A percentile compares a stretch with the other conserved stretches of the same genome.
These are phyloP conservation scores for Nephrocerus scutellatus DNA, from an alignment of 2,888 invertebrate species.

Conservation along the genomic window DNA sequence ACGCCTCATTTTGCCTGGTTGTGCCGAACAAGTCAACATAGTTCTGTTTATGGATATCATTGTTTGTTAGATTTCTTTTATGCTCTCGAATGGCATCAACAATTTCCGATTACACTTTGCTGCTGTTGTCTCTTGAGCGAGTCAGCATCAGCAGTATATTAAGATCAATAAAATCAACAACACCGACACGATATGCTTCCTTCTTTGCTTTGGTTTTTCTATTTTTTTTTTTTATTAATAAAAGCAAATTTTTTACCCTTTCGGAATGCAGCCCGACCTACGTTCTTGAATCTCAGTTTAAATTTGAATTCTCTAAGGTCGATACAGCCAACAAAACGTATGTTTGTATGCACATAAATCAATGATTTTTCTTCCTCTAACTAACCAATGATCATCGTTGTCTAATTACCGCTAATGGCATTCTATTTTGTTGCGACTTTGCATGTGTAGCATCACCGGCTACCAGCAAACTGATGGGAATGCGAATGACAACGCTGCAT, in stretches of 20 bases:
- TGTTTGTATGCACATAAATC: constrained; percentile 48
- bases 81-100: no score
- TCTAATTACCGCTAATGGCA: not conserved
- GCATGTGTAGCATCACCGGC: constrained; percentile 66
- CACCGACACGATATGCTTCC: no score
- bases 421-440: constrained; percentile 1
- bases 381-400: constrained; percentile 10
- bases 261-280: constrained; percentile 87
- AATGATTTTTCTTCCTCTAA: constrained; percentile 27
- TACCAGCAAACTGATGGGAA: constrained; percentile 67
- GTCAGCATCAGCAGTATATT: no score
- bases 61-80: no score
- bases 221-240: constrained; percentile 13
- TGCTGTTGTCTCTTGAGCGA: no score
- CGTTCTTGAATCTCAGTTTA: constrained; percentile 95
- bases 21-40: no score
- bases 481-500: constrained; percentile 86
- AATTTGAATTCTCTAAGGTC: constrained; percentile 86
- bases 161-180: no score
- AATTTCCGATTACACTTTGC: no score
- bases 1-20: no score
- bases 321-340: constrained; percentile 88
- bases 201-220: no score
- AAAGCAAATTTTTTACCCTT: constrained; percentile 26
- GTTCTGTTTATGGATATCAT: no score